Evolutionary conservation across 2,113 vertebrate species (phyloP), one percentile per base, ranked within the genome.

Genomic region (Solea solea): DNA sequence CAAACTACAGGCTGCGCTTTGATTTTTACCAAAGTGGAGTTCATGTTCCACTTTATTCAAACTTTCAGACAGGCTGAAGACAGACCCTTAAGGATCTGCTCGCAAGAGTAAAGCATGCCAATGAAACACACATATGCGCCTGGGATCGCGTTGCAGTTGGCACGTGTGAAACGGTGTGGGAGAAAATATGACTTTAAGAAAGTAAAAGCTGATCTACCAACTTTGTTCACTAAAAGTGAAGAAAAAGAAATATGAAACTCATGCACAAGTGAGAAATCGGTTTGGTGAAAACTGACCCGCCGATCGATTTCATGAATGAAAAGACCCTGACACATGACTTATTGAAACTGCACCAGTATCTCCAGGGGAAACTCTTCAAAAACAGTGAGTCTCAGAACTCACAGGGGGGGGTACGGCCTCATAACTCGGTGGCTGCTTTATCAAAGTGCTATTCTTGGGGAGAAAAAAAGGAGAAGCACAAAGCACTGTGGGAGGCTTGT

Each of bases 11-110:
- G 52, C 54, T 59, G 48, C 6, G 72, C 75, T 87, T 84, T 87
- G 69, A 84, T 83, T 90, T 78, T 13, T 7, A 50, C 61, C 68
- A 73, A 60, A 80, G 64, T 51, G 48, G 11, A 64, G 52, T 69
- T 59, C 46, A 0, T 63, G 52, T 46, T 63, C 28, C 45, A 11
- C 28, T 72, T 72, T 12, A 48, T 58, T 50, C 16, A 10, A 0
- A 50, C 57, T 21, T 42, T 56, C 12, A 27, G 54, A 41, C 14
- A 42, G 13, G 51, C 69, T 69, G 9, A 68, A 60, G 58, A n/a
- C 7, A 39, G 15, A 52, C 27, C 9, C 45, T 53, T 7, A 41
- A n/a, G 67, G 59, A 14, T 44, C 53, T 50, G 61, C 49, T 69
- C 5, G 11, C 27, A 27, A 28, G 12, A 41, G 52, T 28, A 14